A percentile compares a stretch with the other conserved stretches of the same genome.
phyloP scores from a whole-genome alignment of 2,113 vertebrate species.

The Marmota monax region DNA sequence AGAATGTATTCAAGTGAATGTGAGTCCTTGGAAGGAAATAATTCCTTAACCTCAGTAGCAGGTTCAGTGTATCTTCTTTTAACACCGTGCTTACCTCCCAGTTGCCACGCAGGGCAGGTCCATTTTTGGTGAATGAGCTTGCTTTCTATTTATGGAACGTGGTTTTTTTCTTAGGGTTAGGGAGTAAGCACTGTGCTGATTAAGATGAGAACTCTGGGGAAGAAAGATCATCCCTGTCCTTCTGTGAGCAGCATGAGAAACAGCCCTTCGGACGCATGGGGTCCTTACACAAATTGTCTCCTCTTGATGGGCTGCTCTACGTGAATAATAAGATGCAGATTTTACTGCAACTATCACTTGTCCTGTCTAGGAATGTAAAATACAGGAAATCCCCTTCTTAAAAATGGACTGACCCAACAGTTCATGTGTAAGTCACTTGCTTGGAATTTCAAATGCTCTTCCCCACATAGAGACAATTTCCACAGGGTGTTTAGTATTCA shows the following conservation, averaged over 20 bases:
- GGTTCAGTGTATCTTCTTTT: background rate
- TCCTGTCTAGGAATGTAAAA: constrained; percentile 72
- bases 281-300: background rate
- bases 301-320: constrained; percentile 32
- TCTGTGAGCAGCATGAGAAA: background rate
- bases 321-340: constrained; percentile 20
- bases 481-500: constrained; percentile 47
- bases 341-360: constrained; percentile 21
- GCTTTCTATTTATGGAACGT: constrained; percentile 51
- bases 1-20: background rate
- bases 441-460: constrained; percentile 57
- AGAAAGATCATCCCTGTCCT: background rate
- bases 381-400: constrained; percentile 65
- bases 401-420: constrained; percentile 54
- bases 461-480: background rate
- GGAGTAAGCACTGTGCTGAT: background rate
- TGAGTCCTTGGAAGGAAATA: background rate
- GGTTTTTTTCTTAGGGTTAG: background rate
- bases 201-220: background rate
- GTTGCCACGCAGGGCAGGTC: background rate
- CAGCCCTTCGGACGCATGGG: background rate
- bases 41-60: background rate
- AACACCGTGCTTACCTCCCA: background rate
- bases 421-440: constrained; percentile 62
- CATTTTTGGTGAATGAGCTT: constrained; percentile 61